Base-by-base conservation (phyloP, 2,888 invertebrate genomes). In the Drosophila borealis region DNA sequence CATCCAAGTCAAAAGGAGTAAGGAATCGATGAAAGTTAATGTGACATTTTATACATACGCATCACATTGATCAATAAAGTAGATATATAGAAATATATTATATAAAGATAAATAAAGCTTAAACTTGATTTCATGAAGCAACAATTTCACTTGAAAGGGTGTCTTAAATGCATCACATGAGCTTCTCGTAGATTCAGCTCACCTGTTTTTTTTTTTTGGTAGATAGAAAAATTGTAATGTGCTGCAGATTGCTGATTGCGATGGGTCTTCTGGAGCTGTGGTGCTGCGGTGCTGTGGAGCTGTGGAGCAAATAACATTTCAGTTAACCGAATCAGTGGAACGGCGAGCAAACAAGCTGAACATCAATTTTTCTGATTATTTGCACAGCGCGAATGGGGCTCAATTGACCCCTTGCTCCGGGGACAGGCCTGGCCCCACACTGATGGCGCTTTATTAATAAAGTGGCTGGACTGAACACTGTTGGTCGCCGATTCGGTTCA, bases 381-480 rank as follows among this genome's bases (percentile, higher is more conserved):
- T 82, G 76, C 62, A 49, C 64, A 56, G 57, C 54, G 44, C 49
- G 54, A 50, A 70, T 61, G 60, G 78, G 73, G 56, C 59, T 68
- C 82, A 75, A 76, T 85, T 82, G 85, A 78, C 74, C 80, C 34
- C 44, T 48, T 60, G 42, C 56, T 63, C 48, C 34, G 57, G 45
- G 65, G 36, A 41, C 42, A 14, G 69, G 8, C 36, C 14, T 21
- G 33, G 29, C 45, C 29, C 50, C 8, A 25, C n/a, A 57, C 46
- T 49, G 70, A 21, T 55, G 57, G 54, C n/a, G 60, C 53, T 81
- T 81, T 86, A 79, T 83, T 83, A 86, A 81, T 81, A 86, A 81
- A 77, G 76, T 83, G 77, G 54, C 86, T 67, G 80, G 69, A 67
- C 69, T 50, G 46, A 50, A 44, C 56, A 44, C 29, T 29, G 41